Evolutionary conservation across 2,797 vertebrate genomes (phyloP).

Genomic region (Masticophis lateralis): DNA sequence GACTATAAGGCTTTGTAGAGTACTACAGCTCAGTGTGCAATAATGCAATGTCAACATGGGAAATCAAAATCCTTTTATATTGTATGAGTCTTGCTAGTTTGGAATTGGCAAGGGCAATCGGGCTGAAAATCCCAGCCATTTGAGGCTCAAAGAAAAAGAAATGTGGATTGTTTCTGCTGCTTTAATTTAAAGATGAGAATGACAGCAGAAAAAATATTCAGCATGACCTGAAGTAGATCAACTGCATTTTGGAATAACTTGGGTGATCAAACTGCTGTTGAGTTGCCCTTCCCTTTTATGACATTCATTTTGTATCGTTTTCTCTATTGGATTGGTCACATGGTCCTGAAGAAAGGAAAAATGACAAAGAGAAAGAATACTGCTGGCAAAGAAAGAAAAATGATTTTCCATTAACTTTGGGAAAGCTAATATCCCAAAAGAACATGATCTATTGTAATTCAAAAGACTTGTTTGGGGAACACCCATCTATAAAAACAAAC

Average conservation of each 20-base stretch:
- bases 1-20: neutral
- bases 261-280: neutral
- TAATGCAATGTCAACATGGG: neutral
- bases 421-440: slow-evolving; percentile 3
- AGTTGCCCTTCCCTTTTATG: neutral
- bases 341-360: neutral
- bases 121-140: neutral
- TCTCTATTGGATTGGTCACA: slow-evolving; percentile 29
- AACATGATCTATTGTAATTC: slow-evolving; percentile 5
- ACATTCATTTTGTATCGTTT: slow-evolving; percentile 15
- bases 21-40: neutral
- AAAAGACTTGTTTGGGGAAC: slow-evolving; percentile 7
- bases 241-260: slow-evolving; percentile 11
- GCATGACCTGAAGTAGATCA: neutral
- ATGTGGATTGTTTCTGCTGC: slow-evolving; percentile 13
- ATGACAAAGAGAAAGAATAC: fast-evolving
- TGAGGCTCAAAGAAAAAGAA: slow-evolving; percentile 20
- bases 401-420: slow-evolving; percentile 11
- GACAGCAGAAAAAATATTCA: neutral
- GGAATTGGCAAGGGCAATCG: slow-evolving; percentile 7
- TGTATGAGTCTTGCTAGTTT: neutral
- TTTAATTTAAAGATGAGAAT: slow-evolving; percentile 26
- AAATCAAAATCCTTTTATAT: slow-evolving; percentile 4
- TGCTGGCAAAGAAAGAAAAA: slow-evolving; percentile 23
- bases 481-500: slow-evolving; percentile 13